Percentiles rank a stretch among this genome's conserved stretches.
Conservation (phyloP, 2,888 invertebrate species). For the Rhynchonema sp. region DNA sequence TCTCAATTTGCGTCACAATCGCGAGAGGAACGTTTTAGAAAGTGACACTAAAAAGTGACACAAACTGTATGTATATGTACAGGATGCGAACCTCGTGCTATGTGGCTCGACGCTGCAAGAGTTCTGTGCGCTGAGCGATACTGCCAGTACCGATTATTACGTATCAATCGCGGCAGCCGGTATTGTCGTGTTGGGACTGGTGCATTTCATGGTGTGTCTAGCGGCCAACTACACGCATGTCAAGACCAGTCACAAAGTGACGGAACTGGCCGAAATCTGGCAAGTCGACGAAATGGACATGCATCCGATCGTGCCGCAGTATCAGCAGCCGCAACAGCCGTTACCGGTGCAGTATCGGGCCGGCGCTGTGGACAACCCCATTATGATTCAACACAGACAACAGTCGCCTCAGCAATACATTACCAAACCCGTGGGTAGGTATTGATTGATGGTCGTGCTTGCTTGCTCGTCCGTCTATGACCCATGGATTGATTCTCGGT, state of each 20-base stretch:
- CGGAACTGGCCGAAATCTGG: neutral
- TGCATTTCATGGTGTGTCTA: conserved; percentile 80
- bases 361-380: neutral
- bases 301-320: neutral
- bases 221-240: conserved; percentile 89
- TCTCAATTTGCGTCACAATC: no score
- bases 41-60: no score
- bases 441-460: neutral
- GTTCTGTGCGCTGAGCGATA: conserved; percentile 22
- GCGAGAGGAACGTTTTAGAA: no score
- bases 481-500: no score
- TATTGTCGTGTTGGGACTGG: conserved; percentile 22
- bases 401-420: neutral
- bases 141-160: conserved; percentile 19
- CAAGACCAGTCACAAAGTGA: conserved; percentile 61
- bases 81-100: conserved; percentile 10
- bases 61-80: no score
- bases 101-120: conserved; percentile 23
- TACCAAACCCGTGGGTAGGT: neutral
- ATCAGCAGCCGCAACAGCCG: no score
- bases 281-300: neutral
- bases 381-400: neutral
- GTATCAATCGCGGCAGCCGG: conserved; percentile 11
- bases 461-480: no score
- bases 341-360: neutral